These are phyloP conservation scores for Steatocranus sp. DNA, from an alignment of 2,797 vertebrate genomes.

Conservation along the genomic window DNA sequence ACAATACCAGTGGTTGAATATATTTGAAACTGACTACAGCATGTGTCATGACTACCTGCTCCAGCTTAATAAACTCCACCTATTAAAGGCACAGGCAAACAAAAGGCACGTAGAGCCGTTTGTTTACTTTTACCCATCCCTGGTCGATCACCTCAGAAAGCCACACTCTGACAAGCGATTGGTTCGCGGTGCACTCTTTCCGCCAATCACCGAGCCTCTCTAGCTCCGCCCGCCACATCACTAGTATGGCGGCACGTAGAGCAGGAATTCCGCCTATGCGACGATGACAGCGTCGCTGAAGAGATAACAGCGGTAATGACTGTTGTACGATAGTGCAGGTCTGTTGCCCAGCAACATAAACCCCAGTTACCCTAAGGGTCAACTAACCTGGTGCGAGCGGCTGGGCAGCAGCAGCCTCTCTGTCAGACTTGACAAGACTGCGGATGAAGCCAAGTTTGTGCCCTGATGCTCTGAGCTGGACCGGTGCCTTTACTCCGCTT, in stretches of 20 bases:
- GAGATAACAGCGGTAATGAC: neutral
- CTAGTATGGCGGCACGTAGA: slow-evolving; percentile 52
- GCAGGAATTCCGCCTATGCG: slow-evolving; percentile 58
- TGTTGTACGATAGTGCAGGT: neutral
- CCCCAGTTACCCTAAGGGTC: neutral
- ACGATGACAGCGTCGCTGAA: neutral
- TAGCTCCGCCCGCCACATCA: slow-evolving; percentile 54
- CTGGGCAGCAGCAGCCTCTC: neutral
- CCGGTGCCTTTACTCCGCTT: neutral
- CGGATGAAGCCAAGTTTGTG: slow-evolving; percentile 8
- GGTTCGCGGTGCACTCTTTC: neutral
- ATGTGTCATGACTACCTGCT: neutral
- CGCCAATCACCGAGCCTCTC: slow-evolving; percentile 49
- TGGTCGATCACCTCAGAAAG: neutral
- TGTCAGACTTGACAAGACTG: neutral
- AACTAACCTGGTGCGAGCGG: slow-evolving; percentile 1
- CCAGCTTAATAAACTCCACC: neutral
- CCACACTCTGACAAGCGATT: slow-evolving; percentile 38
- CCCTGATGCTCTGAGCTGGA: slow-evolving; percentile 55
- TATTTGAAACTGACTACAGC: neutral
- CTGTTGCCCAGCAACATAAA: slow-evolving; percentile 32
- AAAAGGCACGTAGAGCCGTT: neutral
- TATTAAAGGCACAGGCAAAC: neutral
- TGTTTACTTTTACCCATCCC: neutral
- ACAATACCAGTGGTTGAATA: neutral